Evolutionary conservation across 2,888 invertebrate species (phyloP), one percentile per base, ranked within the genome.

Genomic region (Nemurella pictetii): DNA sequence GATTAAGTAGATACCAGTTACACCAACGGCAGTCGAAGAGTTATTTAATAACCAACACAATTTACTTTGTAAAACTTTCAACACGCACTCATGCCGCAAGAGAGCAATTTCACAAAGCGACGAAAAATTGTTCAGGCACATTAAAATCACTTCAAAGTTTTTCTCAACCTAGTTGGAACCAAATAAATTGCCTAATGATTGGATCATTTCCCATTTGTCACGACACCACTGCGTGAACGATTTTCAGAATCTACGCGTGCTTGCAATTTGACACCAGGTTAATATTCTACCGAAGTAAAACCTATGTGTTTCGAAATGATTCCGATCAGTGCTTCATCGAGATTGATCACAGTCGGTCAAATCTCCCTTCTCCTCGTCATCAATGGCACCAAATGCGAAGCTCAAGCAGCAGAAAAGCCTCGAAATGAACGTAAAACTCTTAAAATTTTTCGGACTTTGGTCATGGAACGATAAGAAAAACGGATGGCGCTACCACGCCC

Each of bases 391-490:
- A 20, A 55, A 3, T 20, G 55, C 9, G 2, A 55, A 55, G 15
- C 5, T 55, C 15, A 55, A 55, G 55, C 5, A 3, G 55, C 9
- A 12, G 12, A 30, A 32, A 80, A 5, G 80, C 20, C 80, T 80
- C 80, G 80, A 28, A 2, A 15, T 80, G 7, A 80, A 80, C 28
- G 80, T 80, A n/a, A 80, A 80, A 29, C 28, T 80, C 80, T 30
- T 80, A 25, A 28, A 29, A n/a, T 28, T 29, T 29, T 4, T 30
- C 28, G 80, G 80, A 0, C 30, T 30, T n/a, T 80, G 80, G 80
- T 30, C 80, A 20, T 29, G 29, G 26, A 29, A 29, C 30, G 32
- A 29, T 12, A 20, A 20, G 4, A 80, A 30, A 30, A 29, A 9
- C 9, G 32, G 80, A 5, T 80, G 80, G 28, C 29, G 29, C 2